These are phyloP conservation scores for Indicator maculatus DNA, from an alignment of 2,113 vertebrate genomes.

Conservation along the genomic window DNA sequence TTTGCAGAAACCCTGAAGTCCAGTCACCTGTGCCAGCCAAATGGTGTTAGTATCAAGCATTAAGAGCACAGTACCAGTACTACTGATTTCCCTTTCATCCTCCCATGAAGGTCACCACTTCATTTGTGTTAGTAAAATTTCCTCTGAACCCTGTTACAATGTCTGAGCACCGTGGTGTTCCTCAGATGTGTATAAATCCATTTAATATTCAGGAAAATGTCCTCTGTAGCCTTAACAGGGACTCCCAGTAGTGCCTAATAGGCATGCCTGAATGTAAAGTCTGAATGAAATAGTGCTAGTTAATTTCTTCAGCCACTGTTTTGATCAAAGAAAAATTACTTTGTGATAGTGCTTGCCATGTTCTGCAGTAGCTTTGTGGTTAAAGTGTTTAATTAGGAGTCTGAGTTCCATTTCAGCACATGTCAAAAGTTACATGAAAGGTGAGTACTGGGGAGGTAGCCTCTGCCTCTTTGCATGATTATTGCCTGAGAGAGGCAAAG, in stretches of 20 bases:
- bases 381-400: background rate
- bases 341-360: background rate
- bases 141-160: background rate
- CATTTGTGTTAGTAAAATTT: background rate
- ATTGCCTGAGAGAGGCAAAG: background rate
- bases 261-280: background rate
- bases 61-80: background rate
- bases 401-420: background rate
- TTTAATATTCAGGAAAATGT: background rate
- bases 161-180: background rate
- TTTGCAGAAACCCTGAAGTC: background rate
- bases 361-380: background rate
- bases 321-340: background rate
- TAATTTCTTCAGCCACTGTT: background rate
- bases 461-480: background rate
- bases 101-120: background rate
- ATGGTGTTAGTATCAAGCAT: background rate
- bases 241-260: background rate
- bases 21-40: background rate
- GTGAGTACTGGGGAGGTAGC: fast-evolving
- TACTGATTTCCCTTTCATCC: background rate
- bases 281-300: background rate
- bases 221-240: background rate
- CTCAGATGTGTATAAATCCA: background rate
- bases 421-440: background rate